Conservation (phyloP, 1,140 invertebrate species). For the Acromyrmex charruanus region DNA sequence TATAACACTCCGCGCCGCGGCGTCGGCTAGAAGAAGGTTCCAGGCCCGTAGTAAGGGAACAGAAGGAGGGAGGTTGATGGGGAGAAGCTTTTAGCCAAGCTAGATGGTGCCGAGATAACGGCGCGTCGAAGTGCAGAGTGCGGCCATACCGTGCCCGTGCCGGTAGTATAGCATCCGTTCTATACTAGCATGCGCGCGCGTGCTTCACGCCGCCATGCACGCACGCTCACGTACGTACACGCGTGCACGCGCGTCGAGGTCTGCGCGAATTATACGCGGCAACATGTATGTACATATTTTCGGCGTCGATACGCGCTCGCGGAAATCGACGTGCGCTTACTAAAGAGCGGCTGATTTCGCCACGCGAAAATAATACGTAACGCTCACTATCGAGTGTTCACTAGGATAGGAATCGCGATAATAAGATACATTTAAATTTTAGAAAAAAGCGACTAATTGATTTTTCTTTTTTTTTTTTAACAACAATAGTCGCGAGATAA, state of each 20-base stretch:
- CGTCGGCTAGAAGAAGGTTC: slow-evolving; percentile 46
- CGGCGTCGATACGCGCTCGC: slow-evolving; percentile 4
- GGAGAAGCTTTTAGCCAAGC: slow-evolving; percentile 87
- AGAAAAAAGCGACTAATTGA: not conserved
- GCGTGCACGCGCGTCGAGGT: not conserved
- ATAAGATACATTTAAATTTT: not conserved
- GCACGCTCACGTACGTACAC: not conserved
- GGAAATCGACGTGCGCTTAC: slow-evolving; percentile 8
- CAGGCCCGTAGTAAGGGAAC: slow-evolving; percentile 54
- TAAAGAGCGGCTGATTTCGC: not conserved
- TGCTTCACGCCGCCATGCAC: not conserved
- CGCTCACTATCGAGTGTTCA: too few species aligned
- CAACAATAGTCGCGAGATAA: not conserved
- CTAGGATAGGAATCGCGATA: not conserved
- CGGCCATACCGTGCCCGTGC: slow-evolving; percentile 63
- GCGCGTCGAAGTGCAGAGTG: slow-evolving; percentile 84
- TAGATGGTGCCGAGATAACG: slow-evolving; percentile 87
- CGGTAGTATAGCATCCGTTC: slow-evolving; percentile 68
- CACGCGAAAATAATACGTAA: not conserved
- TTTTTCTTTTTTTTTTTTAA: too few species aligned
- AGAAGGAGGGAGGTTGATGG: slow-evolving; percentile 83
- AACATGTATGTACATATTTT: slow-evolving; percentile 20
- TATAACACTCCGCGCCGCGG: slow-evolving; percentile 4
- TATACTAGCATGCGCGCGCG: slow-evolving; percentile 17
- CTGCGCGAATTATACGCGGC: not conserved